Base-by-base conservation (phyloP, 2,797 vertebrate genomes). In the Ceyx erithaca region DNA sequence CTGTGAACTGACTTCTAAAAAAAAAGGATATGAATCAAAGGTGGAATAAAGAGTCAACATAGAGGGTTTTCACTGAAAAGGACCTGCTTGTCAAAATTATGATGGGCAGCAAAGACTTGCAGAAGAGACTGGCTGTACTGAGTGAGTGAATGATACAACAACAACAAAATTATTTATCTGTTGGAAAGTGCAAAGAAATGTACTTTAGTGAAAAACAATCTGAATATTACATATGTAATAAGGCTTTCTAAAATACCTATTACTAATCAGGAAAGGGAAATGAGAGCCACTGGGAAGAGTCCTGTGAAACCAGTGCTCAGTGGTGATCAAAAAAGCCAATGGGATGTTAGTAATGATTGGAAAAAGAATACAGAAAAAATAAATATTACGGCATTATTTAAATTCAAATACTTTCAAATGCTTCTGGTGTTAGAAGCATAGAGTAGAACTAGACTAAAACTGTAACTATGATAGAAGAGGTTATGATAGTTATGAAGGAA, bases 401-500 rank as follows among this genome's bases (percentile, higher is more conserved):
- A 86, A 28, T 73, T 18, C 68, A 80, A 49, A 25, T 57, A 14
- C 22, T 41, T 84, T 80, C 35, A 81, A 64, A 76, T 1, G 5
- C 8, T 31, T 35, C 71, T 78, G 64, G 5, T 77, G 35, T 92
- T 33, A 68, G 67, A 80, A 86, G 11, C 17, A 46, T 11, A 73
- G 20, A 70, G n/a, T 28, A 82, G 86, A 70, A 54, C 37, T 52
- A 46, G 22, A 77, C 45, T 58, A 22, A 45, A 64, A 77, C 71
- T 82, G 48, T 67, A 81, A 57, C 22, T 90, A n/a, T 48, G 75
- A 59, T 25, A 70, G 49, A 77, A 69, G 66, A 52, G 31, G 22
- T 57, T 76, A 59, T 64, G 75, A 57, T 64, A 94, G 80, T 80
- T 91, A 45, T 49, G 61, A 45, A 85, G 68, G 26, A 87, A 89